phyloP scores from a whole-genome alignment of 2,113 vertebrate genomes.

The Neotragus moschatus region DNA sequence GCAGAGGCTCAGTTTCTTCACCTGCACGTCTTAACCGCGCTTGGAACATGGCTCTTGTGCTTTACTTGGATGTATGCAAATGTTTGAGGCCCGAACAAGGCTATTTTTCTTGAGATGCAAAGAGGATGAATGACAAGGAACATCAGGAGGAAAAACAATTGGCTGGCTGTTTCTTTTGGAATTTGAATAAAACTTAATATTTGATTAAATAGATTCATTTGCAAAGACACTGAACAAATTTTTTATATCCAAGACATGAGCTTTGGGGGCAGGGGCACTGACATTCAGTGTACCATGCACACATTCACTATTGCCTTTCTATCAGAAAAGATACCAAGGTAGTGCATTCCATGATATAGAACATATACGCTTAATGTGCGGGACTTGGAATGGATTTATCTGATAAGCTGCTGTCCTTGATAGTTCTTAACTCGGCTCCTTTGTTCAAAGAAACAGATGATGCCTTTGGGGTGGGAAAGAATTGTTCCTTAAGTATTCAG shows the following conservation, averaged over 20 bases:
- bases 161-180: conserved; percentile 83
- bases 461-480: conserved; percentile 67
- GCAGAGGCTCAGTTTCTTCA: conserved; percentile 67
- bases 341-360: neutral
- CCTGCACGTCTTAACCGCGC: conserved; percentile 73
- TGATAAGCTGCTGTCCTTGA: conserved; percentile 57
- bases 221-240: conserved; percentile 82
- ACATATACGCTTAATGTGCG: neutral
- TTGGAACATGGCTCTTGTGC: conserved; percentile 71
- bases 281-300: conserved; percentile 63
- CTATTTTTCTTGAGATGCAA: conserved; percentile 93
- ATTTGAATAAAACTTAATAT: conserved; percentile 93
- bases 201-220: conserved; percentile 89
- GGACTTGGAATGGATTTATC: neutral
- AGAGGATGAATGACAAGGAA: conserved; percentile 86
- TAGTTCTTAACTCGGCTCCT: conserved; percentile 65
- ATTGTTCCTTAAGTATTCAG: conserved; percentile 65
- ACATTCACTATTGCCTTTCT: conserved; percentile 69
- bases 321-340: neutral
- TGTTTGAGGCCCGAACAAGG: conserved; percentile 79
- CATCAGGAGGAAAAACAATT: conserved; percentile 83
- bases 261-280: conserved; percentile 78
- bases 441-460: conserved; percentile 73
- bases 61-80: conserved; percentile 87
- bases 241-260: conserved; percentile 70